Base-by-base conservation (phyloP, 2,113 vertebrate species). In the Platysternon megacephalum region DNA sequence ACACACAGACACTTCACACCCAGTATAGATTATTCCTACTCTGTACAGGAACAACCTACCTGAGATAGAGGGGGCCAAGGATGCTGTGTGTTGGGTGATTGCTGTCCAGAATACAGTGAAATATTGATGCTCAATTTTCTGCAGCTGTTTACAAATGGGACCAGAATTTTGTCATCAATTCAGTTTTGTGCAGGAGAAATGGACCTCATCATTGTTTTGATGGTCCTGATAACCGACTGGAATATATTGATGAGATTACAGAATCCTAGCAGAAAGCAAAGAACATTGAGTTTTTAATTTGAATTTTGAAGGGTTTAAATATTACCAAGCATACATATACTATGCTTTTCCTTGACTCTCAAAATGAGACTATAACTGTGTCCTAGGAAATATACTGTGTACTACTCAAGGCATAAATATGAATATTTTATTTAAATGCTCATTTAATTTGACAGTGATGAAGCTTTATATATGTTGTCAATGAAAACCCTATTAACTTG, bases 371-470 rank as follows among this genome's bases (percentile, higher is more conserved):
- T 79, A 28, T n/a, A 84, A 55, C 61, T 0, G 1, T 68, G 85
- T 72, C 65, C 84, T 93, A 46, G 32, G 78, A 87, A 91, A 93
- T 72, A 52, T 21, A 52, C 24, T 39, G 13, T 52, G 9, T 42
- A 35, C 12, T 72, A 52, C n/a, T 85, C 72, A 46, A 11, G 9
- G 39, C 61, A 93, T 11, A 35, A 39, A 61, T 76, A 68, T 72
- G 55, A 94, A 95, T 84, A 87, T 87, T 55, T 78, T 72, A 68
- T 72, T 72, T n/a, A 72, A 39, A 72, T 39, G n/a, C 19, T 39
- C 42, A 78, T 78, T 86, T 91, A 86, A 96, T 92, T 79, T 78
- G 94, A 92, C 94, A 91, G 39, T 90, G 94, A 95, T 84, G 76
- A 91, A 94, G 52, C 58, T 88, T 56, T 79, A 58, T 53, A 14